A percentile compares a stretch with the other conserved stretches of the same genome.
Conservation (phyloP, 92 coral and sea anemone genomes). For the Siderastrea siderea region DNA sequence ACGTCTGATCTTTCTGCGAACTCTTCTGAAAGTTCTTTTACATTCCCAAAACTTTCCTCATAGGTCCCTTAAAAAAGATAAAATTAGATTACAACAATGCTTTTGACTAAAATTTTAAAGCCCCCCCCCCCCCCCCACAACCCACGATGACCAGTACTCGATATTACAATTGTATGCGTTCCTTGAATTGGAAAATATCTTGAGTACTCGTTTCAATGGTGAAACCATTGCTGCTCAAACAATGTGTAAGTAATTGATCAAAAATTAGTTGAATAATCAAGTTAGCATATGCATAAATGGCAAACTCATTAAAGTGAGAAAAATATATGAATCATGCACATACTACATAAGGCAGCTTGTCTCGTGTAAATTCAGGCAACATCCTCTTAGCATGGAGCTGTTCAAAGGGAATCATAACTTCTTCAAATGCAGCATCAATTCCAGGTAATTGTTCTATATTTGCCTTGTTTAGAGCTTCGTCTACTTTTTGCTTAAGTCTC, state of each 20-base stretch:
- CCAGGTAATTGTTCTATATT: conserved; percentile 14
- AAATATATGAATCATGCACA: background rate
- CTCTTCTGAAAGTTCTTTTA: conserved; percentile 15
- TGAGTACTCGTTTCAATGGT: no score
- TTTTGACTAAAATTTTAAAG: background rate
- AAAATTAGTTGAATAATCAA: background rate
- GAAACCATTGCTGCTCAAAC: background rate
- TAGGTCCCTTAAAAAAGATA: conserved; percentile 14
- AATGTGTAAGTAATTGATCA: background rate
- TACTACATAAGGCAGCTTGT: conserved; percentile 34
- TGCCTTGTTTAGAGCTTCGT: conserved; percentile 9
- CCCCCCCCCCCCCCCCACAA: no score
- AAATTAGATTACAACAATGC: background rate
- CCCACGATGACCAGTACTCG: no score
- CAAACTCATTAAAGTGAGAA: background rate
- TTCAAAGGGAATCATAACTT: conserved; percentile 16
- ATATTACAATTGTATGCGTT: background rate
- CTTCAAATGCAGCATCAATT: conserved; percentile 40
- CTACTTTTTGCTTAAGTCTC: conserved; percentile 22
- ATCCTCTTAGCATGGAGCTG: conserved; percentile 27
- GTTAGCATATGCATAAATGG: background rate
- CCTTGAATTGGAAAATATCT: background rate
- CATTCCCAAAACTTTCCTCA: conserved; percentile 37
- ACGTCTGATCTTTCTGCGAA: conserved; percentile 30
- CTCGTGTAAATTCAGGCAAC: conserved; percentile 15